Base-by-base conservation (phyloP, 1,140 invertebrate species). In the Bombus polaris region DNA sequence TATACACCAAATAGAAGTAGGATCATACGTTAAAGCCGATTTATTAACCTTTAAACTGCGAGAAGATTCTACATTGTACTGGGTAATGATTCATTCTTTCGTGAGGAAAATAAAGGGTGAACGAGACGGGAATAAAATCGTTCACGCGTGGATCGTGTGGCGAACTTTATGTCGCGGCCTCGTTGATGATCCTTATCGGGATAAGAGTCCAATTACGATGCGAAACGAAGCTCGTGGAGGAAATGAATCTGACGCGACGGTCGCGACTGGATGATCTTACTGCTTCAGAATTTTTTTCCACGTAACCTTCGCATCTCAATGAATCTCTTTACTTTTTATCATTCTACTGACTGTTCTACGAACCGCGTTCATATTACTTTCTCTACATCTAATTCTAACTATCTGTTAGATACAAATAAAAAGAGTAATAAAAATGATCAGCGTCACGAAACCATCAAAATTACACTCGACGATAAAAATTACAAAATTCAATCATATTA, bases 141-240 rank as follows among this genome's bases (percentile, higher is more conserved):
- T 3, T 68, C 35, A 25, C 72, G 13, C 47, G 44, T 57, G 37
- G 18, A 68, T 68, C 32, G 25, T 32, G 28, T 57, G 37, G 28
- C 4, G 59, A 62, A 12, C 12, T 62, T 85, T 80, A 66, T 68
- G 59, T 44, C 35, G 62, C 74, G 37, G 47, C 44, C 82, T 59
- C 66, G 73, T 66, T 86, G 83, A 86, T 75, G 83, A 88, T 89
- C 68, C 79, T 68, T 85, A 73, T 89, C 87, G 74, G 83, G 74
- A 81, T 88, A 85, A 88, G 81, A 88, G 79, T 82, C 83, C 87
- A 89, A 89, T 89, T 89, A 89, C 84, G 44, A 57, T 72, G 80
- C 47, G 83, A 3, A 22, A 44, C 71, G 39, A 6, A 47, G 0
- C 28, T 3, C 39, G 28, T 1, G 28, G 9, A 73, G 71, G 71